Base-by-base conservation (phyloP, 1,140 invertebrate species). In the Gonioctena quinquepunctata region DNA sequence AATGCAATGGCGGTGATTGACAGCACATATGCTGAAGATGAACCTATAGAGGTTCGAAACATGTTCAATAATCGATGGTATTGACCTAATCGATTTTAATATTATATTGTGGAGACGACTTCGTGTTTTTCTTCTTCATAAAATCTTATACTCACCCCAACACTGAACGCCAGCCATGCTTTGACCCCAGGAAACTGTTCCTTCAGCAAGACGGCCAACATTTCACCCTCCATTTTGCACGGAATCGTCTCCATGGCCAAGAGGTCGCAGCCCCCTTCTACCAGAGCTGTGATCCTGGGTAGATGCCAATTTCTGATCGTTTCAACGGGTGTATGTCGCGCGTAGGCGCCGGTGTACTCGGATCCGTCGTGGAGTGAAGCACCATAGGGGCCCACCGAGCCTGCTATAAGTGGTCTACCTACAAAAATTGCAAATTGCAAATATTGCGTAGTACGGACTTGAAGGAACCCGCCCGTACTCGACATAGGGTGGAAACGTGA, bases 211-310 rank as follows among this genome's bases (percentile, higher is more conserved):
- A 93, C 88, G 2, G 95, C 85, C 1, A 97, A 81, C 76, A 93
- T 92, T 81, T 92, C 86, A 0, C 93, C 96, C 84, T 98, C 96
- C 59, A 71, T 85, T 73, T 88, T 83, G 68, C 93, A 92, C 8
- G 96, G 96, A 73, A 97, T 92, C 0, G 96, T 98, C 83, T 98
- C 96, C 68, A 97, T 82, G 7, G 94, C 94, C 27, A 98, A 79
- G 0, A 96, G 78, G 83, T 97, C 93, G 1, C 93, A 90, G 8
- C 93, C 93, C 42, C 88, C 89, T 69, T 92, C 88, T 11, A 96
- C 77, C 1, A 97, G 84, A 11, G 91, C 90, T 64, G 90, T 84
- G 6, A 97, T 89, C 22, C 94, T 86, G 0, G 91, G 90, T 69
- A 88, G 83, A 82, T 97, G 96, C 92, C 94, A 96, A 19, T 92